phyloP scores from a whole-genome alignment of 2,797 vertebrate genomes.

The Aulostomus chinensis region DNA sequence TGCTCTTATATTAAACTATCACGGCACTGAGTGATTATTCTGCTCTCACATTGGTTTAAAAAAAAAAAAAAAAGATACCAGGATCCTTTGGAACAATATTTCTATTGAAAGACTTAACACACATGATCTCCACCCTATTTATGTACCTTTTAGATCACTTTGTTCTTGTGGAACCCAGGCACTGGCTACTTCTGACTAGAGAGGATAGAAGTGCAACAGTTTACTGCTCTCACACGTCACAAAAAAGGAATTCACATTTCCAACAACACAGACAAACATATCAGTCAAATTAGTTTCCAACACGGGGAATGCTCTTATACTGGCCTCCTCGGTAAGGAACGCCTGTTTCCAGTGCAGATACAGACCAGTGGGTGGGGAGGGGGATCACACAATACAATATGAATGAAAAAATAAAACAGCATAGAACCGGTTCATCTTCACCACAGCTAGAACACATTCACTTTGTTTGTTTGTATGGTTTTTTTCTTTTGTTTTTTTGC shows the following conservation, averaged over 20 bases:
- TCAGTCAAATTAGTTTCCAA: slow-evolving; percentile 13
- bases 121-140: slow-evolving; percentile 8
- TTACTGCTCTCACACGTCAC: slow-evolving; percentile 28
- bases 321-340: slow-evolving; percentile 10
- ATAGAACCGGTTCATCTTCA: slow-evolving; percentile 40
- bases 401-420: slow-evolving; percentile 48
- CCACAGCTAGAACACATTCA: slow-evolving; percentile 66
- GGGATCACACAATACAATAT: slow-evolving; percentile 53
- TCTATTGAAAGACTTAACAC: slow-evolving; percentile 21
- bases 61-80: neutral
- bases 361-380: slow-evolving; percentile 27
- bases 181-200: slow-evolving; percentile 3
- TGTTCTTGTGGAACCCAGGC: slow-evolving; percentile 23
- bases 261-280: slow-evolving; percentile 16
- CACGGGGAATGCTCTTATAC: slow-evolving; percentile 18
- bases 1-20: slow-evolving; percentile 26
- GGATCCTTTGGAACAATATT: slow-evolving; percentile 5
- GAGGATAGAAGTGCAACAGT: slow-evolving; percentile 15
- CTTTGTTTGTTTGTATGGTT: slow-evolving; percentile 6
- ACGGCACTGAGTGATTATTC: slow-evolving; percentile 19
- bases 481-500: slow-evolving; percentile 12
- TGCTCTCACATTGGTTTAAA: slow-evolving; percentile 4
- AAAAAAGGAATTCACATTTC: slow-evolving; percentile 7
- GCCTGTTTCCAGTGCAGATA: slow-evolving; percentile 35
- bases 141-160: neutral